A percentile compares a stretch with the other conserved stretches of the same genome.
Conservation (phyloP, 2,113 vertebrate genomes). For the Cyprinodon brontotheroides region DNA sequence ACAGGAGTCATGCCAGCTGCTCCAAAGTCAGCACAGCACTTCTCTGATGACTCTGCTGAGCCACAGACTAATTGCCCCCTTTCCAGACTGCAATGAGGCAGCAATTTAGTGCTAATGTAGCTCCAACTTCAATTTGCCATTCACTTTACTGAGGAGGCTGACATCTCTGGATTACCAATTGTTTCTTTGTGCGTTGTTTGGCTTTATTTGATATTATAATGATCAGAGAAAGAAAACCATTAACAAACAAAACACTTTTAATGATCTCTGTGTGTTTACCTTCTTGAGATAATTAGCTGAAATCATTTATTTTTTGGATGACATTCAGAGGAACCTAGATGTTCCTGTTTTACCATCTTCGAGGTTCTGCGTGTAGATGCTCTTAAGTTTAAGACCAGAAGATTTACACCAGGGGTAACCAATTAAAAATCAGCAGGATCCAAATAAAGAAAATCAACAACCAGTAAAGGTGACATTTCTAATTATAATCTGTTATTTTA, state of each 20-base stretch:
- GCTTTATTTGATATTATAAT: too few species aligned
- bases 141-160: too few species aligned
- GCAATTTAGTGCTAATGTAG: background rate
- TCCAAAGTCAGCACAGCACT: background rate
- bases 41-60: background rate
- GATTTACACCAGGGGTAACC: too few species aligned
- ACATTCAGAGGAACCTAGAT: background rate
- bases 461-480: too few species aligned
- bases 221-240: background rate
- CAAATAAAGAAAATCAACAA: too few species aligned
- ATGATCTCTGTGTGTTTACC: background rate
- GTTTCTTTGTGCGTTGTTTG: too few species aligned
- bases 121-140: too few species aligned
- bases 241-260: background rate
- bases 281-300: background rate
- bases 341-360: background rate
- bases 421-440: too few species aligned
- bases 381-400: too few species aligned
- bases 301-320: background rate
- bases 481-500: too few species aligned
- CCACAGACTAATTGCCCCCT: background rate
- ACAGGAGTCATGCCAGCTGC: background rate
- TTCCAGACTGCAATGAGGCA: background rate
- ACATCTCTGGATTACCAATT: too few species aligned
- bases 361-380: too few species aligned